A percentile compares a stretch with the other conserved stretches of the same genome.
Evolutionary conservation across 2,113 vertebrate species (phyloP).

Genomic region (Labrus mixtus): DNA sequence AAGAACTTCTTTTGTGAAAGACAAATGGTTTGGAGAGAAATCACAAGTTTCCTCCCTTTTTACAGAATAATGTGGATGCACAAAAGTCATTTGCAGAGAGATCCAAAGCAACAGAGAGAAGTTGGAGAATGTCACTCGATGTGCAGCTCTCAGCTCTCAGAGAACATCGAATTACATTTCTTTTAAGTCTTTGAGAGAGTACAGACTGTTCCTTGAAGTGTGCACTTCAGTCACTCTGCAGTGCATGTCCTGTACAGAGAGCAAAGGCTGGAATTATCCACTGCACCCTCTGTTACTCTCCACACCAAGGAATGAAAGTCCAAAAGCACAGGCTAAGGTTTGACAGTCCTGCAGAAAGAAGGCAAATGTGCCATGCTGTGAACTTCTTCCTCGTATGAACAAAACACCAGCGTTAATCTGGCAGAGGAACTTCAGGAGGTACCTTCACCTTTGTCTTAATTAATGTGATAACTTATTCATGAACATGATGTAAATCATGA

Average conservation of each 20-base stretch:
- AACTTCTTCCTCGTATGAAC: background rate
- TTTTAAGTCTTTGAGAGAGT: conserved; percentile 29
- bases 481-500: too few relatives aligned
- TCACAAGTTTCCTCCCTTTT: too few relatives aligned
- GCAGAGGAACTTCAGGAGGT: too few relatives aligned
- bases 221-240: conserved; percentile 10
- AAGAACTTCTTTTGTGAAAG: background rate
- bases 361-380: conserved; percentile 15
- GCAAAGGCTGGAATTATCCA: conserved; percentile 28
- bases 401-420: background rate
- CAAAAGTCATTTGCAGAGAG: background rate
- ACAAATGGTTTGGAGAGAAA: background rate
- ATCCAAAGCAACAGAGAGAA: background rate
- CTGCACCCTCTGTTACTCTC: conserved; percentile 14
- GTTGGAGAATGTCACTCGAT: conserved; percentile 8
- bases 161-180: conserved; percentile 13
- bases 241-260: conserved; percentile 11
- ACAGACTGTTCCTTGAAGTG: conserved; percentile 49
- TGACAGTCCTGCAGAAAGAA: conserved; percentile 7
- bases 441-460: too few relatives aligned
- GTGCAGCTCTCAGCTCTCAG: background rate
- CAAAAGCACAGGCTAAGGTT: conserved; percentile 28
- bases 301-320: conserved; percentile 6
- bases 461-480: too few relatives aligned
- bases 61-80: too few relatives aligned